Evolutionary conservation across 2,113 vertebrate genomes (phyloP).

Genomic region (Tachysurus fulvidraco): DNA sequence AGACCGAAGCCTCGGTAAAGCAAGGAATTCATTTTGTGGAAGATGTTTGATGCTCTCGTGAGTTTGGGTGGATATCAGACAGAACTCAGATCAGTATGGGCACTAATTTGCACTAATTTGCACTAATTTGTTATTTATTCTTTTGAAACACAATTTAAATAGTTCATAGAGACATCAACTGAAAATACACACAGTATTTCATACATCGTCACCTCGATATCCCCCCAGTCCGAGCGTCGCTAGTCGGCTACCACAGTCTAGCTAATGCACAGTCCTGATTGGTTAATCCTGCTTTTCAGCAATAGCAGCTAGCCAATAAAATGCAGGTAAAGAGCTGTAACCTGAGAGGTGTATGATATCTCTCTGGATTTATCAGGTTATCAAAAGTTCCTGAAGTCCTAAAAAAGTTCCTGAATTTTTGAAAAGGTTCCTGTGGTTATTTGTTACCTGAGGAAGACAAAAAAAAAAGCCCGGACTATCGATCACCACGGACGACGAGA

Average conservation of each 20-base stretch:
- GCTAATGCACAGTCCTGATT: not conserved
- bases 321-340: not conserved
- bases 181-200: too few species aligned
- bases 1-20: not conserved
- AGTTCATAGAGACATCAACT: not conserved
- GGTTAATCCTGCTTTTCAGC: not conserved
- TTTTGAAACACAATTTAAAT: not conserved
- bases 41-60: not conserved
- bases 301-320: not conserved
- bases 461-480: conserved; percentile 43
- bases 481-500: conserved; percentile 55
- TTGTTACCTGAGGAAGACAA: not conserved
- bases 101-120: not conserved
- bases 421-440: not conserved
- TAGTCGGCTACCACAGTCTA: too few species aligned
- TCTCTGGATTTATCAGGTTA: not conserved
- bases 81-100: not conserved
- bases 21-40: not conserved
- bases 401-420: not conserved
- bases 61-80: not conserved
- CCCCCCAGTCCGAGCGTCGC: too few species aligned
- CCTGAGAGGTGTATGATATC: not conserved
- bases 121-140: not conserved
- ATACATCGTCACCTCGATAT: too few species aligned
- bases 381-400: not conserved